Conservation (phyloP, 2,797 vertebrate genomes). For the Liasis olivaceus region DNA sequence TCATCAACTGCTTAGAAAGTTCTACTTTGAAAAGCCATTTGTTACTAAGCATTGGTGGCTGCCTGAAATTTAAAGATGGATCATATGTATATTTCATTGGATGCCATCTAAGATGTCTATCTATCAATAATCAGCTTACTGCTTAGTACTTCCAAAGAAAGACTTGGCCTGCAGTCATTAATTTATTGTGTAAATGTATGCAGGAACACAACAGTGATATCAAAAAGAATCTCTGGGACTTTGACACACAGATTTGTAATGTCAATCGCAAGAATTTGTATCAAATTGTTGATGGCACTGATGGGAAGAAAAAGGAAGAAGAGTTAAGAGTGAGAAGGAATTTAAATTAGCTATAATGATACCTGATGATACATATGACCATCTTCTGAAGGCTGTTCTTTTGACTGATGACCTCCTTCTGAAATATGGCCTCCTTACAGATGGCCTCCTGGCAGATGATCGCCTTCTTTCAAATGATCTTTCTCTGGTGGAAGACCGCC, state of each 20-base stretch:
- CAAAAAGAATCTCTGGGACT: not conserved
- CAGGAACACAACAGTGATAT: not conserved
- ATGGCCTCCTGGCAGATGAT: not conserved
- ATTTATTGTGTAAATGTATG: not conserved
- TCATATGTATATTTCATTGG: not conserved
- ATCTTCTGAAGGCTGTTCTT: not conserved
- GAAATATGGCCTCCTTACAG: not conserved
- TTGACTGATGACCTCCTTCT: not conserved
- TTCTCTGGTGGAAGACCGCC: not conserved
- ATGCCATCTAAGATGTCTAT: not conserved
- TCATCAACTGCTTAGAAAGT: not conserved
- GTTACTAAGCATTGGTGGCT: not conserved
- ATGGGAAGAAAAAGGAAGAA: not conserved
- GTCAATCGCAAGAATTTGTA: not conserved
- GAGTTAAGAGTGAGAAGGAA: slow-evolving; percentile 3
- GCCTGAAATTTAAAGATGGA: not conserved
- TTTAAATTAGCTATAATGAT: not conserved
- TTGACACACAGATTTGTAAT: not conserved
- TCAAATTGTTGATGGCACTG: not conserved
- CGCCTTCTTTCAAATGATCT: not conserved
- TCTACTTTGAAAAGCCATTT: not conserved
- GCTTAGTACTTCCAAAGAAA: not conserved
- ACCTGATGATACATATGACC: not conserved
- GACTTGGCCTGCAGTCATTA: not conserved
- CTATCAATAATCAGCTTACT: not conserved